These are phyloP conservation scores for Montipora cactus DNA, from an alignment of 64 coral and sea anemone species.

Conservation along the genomic window DNA sequence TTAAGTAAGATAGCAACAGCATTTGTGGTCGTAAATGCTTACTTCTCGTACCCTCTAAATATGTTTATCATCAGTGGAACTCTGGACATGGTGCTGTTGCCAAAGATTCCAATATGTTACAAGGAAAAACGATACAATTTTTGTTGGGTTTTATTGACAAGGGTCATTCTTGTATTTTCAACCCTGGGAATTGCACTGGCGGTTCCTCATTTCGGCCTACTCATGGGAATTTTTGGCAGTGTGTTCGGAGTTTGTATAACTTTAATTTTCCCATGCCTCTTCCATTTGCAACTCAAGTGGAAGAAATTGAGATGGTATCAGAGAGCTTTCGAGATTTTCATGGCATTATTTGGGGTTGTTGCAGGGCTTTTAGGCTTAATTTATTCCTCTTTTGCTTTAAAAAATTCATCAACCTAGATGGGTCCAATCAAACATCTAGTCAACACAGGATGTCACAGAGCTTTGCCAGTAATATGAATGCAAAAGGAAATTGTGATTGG, in stretches of 20 bases:
- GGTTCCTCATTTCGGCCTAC: conserved; percentile 81
- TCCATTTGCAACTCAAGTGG: conserved; percentile 82
- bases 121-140: conserved; percentile 54
- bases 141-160: conserved; percentile 60
- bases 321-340: conserved; percentile 51
- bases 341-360: conserved; percentile 67
- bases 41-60: conserved; percentile 82
- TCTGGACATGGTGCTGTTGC: conserved; percentile 72
- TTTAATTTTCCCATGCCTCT: conserved; percentile 84
- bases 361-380: conserved; percentile 68
- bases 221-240: conserved; percentile 92
- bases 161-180: conserved; percentile 56
- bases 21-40: conserved; percentile 77
- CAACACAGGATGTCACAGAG: neutral
- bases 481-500: too few relatives aligned
- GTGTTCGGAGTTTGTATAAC: conserved; percentile 79
- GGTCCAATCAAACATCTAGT: neutral
- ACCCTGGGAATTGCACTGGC: conserved; percentile 81
- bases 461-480: too few relatives aligned
- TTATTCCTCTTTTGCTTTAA: conserved; percentile 74
- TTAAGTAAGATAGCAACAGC: conserved; percentile 54
- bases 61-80: conserved; percentile 84
- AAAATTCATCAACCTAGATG: neutral
- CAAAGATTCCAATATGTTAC: conserved; percentile 58
- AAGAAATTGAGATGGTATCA: conserved; percentile 57